Base-by-base conservation (phyloP, 2,797 vertebrate species). In the Novumbra hubbsi region DNA sequence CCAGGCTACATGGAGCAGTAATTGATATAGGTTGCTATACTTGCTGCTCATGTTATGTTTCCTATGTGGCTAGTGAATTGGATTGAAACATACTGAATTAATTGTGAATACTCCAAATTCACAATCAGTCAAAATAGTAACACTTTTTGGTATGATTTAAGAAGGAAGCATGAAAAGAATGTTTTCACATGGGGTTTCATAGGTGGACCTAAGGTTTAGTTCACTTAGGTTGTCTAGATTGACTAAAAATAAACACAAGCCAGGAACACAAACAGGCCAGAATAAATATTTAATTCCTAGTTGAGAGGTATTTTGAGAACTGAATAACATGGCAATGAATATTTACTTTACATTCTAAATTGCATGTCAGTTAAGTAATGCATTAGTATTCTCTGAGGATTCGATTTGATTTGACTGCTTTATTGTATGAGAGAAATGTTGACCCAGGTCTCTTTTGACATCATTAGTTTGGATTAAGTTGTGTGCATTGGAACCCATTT, bases 221-320 rank as follows among this genome's bases (percentile, higher is more conserved):
- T 63, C 11, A 63, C 12, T 63, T 28, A 15, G 30, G 9, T 66
- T 66, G 32, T 15, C n/a, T n/a, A n/a, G n/a, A n/a, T 16, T 32
- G 27, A 24, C 21, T 1, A 28, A 28, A 63, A 63, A 66, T 66
- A 19, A 66, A 66, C 15, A 30, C 19, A 28, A 74, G 9, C 27
- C 60, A 64, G 24, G 24, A 66, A 28, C 73, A 68, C 69, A 74
- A 63, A n/a, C 50, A 50, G 52, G 41, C 72, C 34, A 72, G 27
- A 28, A 84, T 85, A 30, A 81, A 86, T 85, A 84, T 89, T 87
- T 86, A 3, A 86, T 84, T 74, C 16, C 6, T 7, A 32, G 17
- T 76, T 73, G 73, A 80, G 69, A 76, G 70, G 60, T 74, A 76
- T 57, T 77, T 49, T 55, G 77, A 76, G 65, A 75, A 78, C 52